phyloP scores from a whole-genome alignment of 2,888 invertebrate genomes.

The Ophion ventricosus region DNA sequence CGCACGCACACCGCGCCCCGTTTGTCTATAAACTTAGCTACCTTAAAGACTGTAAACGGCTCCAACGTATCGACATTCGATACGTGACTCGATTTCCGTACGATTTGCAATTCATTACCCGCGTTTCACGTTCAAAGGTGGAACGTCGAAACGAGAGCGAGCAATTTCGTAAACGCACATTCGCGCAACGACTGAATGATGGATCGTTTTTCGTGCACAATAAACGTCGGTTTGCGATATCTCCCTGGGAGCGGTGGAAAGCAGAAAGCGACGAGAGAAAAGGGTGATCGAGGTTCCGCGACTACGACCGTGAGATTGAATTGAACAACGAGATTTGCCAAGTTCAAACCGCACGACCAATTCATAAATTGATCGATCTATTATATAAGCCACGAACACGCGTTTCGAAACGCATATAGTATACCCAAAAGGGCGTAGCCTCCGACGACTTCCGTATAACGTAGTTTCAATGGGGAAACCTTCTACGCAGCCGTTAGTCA shows the following conservation, averaged over 20 bases:
- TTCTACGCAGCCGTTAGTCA: background rate
- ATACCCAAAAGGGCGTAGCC: slow-evolving; percentile 15
- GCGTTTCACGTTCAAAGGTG: background rate
- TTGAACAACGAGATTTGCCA: slow-evolving; percentile 64
- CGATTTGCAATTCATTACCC: background rate
- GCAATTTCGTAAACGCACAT: slow-evolving; percentile 12
- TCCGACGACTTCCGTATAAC: background rate
- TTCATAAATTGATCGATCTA: slow-evolving; percentile 64
- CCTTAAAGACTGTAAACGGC: no score
- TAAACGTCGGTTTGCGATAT: slow-evolving; percentile 47
- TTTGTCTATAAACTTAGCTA: no score
- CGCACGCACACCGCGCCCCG: no score
- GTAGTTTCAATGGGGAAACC: background rate
- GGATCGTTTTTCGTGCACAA: slow-evolving; percentile 28
- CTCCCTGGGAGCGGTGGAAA: slow-evolving; percentile 9
- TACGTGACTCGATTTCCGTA: no score
- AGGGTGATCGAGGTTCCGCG: slow-evolving; percentile 14
- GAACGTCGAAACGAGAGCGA: background rate
- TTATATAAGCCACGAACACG: background rate
- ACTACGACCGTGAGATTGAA: slow-evolving; percentile 42
- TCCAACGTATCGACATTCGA: no score
- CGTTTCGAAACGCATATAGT: background rate
- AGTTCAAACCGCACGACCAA: slow-evolving; percentile 64
- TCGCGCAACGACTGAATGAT: slow-evolving; percentile 11
- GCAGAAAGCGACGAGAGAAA: slow-evolving; percentile 19